These are phyloP conservation scores for Aldrovandia affinis DNA, from an alignment of 2,797 vertebrate species.

Conservation along the genomic window DNA sequence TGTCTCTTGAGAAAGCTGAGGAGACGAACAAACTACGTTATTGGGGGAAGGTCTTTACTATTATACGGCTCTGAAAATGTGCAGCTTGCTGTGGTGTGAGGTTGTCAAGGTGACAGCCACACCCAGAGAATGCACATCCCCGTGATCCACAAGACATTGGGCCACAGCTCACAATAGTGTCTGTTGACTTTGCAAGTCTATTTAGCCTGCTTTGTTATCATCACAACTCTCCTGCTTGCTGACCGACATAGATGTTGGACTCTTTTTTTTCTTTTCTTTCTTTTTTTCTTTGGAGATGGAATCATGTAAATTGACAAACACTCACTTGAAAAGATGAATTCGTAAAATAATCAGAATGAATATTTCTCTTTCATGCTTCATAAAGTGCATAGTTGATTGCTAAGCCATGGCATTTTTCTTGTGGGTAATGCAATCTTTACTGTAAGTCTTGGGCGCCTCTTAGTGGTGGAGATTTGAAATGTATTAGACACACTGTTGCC, in stretches of 20 bases:
- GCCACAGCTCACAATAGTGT: neutral
- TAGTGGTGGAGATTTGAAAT: constrained; percentile 1
- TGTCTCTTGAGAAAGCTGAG: neutral
- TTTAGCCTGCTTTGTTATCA: neutral
- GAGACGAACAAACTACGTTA: neutral
- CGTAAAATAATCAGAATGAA: neutral
- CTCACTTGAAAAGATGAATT: neutral
- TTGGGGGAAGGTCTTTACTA: neutral
- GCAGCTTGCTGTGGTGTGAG: neutral
- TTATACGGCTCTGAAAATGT: neutral
- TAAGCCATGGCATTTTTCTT: neutral
- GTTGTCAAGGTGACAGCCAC: constrained; percentile 14
- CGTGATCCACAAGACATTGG: neutral
- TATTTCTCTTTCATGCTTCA: neutral
- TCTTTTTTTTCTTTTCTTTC: neutral
- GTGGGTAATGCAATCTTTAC: neutral
- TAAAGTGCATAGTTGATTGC: neutral
- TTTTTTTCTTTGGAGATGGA: neutral
- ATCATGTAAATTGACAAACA: neutral
- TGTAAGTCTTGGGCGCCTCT: constrained; percentile 14
- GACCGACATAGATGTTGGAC: neutral
- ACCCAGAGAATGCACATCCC: neutral
- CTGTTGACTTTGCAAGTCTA: neutral
- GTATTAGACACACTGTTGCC: neutral
- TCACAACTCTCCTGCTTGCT: neutral